Evolutionary conservation across 2,888 invertebrate genomes (phyloP).

Genomic region (Baccha elongata): DNA sequence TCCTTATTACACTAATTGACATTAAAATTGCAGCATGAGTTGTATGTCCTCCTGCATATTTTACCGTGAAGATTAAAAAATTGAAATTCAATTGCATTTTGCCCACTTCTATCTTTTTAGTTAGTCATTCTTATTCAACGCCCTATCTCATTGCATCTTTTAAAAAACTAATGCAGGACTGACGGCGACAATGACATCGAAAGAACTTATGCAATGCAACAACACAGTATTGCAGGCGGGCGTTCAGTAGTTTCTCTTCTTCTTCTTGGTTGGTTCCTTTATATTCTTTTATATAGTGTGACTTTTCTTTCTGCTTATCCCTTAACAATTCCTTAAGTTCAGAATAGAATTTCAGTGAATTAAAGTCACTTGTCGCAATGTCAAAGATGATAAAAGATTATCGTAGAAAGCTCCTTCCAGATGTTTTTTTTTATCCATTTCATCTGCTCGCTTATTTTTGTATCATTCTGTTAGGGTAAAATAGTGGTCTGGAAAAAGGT

Average conservation of each 20-base stretch:
- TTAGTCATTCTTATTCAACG: slow-evolving; percentile 5
- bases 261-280: slow-evolving; percentile 6
- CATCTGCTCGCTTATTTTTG: slow-evolving; percentile 10
- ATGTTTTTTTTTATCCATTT: slow-evolving; percentile 51
- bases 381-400: slow-evolving; percentile 76
- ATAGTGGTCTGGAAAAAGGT: not conserved
- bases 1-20: slow-evolving; percentile 50
- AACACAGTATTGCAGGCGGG: slow-evolving; percentile 24
- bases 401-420: slow-evolving; percentile 71
- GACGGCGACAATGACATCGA: slow-evolving; percentile 62
- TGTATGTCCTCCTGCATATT: slow-evolving; percentile 31
- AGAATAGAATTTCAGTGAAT: slow-evolving; percentile 73
- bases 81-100: slow-evolving; percentile 62
- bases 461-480: not conserved
- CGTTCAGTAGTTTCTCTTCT: slow-evolving; percentile 7
- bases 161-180: slow-evolving; percentile 9
- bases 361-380: slow-evolving; percentile 76
- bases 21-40: slow-evolving; percentile 52
- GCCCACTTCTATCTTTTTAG: not conserved
- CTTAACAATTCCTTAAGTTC: slow-evolving; percentile 56
- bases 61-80: slow-evolving; percentile 20
- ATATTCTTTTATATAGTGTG: slow-evolving; percentile 18
- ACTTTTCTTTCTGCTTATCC: slow-evolving; percentile 41
- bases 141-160: not conserved
- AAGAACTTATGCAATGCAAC: slow-evolving; percentile 42